Conservation (phyloP, 2,113 vertebrate genomes). For the Bubo bubo region DNA sequence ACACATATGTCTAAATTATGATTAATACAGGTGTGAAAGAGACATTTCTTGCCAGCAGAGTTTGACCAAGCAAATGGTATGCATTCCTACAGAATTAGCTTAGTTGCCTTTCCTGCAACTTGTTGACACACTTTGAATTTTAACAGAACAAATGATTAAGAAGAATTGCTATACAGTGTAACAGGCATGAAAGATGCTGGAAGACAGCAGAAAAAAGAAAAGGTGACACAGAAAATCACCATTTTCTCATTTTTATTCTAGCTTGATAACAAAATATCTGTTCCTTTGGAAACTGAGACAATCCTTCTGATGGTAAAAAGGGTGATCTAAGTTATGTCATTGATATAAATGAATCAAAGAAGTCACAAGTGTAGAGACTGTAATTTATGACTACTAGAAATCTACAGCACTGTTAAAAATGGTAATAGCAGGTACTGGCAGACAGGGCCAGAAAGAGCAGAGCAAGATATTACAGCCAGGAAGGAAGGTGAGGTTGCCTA, state of each 20-base stretch:
- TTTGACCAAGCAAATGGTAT: neutral
- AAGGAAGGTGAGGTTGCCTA: neutral
- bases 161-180: neutral
- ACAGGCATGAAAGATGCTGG: neutral
- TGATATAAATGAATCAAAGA: neutral
- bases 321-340: neutral
- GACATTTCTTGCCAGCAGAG: neutral
- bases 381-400: neutral
- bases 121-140: neutral
- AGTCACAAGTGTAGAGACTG: neutral
- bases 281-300: neutral
- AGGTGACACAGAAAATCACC: neutral
- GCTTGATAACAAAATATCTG: neutral
- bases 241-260: neutral
- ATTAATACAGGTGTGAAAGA: neutral
- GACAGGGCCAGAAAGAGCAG: neutral
- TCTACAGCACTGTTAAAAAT: neutral
- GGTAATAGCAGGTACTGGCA: neutral
- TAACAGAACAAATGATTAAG: neutral
- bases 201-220: neutral
- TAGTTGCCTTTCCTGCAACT: neutral
- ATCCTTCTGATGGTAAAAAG: neutral
- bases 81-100: neutral
- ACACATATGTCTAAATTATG: neutral
- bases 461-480: neutral